Evolutionary conservation across 1,140 invertebrate species (phyloP), one percentile per base, ranked within the genome.

Genomic region (Hylaeus anthracinus): DNA sequence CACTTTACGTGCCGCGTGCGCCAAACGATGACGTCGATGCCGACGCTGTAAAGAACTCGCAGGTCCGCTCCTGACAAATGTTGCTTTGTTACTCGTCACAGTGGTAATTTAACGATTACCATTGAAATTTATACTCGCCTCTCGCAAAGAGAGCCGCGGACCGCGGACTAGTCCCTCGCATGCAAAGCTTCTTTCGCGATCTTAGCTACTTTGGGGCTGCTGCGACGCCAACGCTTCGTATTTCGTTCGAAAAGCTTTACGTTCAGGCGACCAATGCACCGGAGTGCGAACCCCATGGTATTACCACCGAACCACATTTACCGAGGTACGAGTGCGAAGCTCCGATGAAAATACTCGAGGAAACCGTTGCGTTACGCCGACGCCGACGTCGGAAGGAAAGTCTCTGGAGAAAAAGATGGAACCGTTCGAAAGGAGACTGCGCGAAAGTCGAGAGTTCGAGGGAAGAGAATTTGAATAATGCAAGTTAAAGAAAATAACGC

Each of bases 401-500:
- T 87, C 85, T 86, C 78, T 56, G 58, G 84, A 83, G 78, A 71
- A 76, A 79, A 45, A 64, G 58, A 55, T 53, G 56, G 61, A 63
- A 26, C 37, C 6, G 51, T 48, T 12, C 43, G 51, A 60, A 71
- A 48, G 72, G 41, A 61, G 51, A 39, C n/a, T 15, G 72, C 43
- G 26, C 41, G 63, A 61, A 65, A 72, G 70, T 66, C 72, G 78
- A 81, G 72, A 73, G 81, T 69, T 70, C 41, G 14, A 39, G 39
- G 58, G 61, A 61, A 76, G 71, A 55, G 63, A 87, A 86, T 87
- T 87, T 86, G 86, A 86, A 87, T 86, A 86, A 87, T 87, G 81
- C 72, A 65, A 71, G 73, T 86, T 86, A 83, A 87, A 87, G 84
- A 84, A 86, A 87, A 84, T 84, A 87, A 86, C 84, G 77, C 58